Evolutionary conservation across 30 jellyfish, hydroid and myxozoan species (phyloP), one percentile per base, ranked within the genome.

Genomic region (Pseudorhiza aurosa): DNA sequence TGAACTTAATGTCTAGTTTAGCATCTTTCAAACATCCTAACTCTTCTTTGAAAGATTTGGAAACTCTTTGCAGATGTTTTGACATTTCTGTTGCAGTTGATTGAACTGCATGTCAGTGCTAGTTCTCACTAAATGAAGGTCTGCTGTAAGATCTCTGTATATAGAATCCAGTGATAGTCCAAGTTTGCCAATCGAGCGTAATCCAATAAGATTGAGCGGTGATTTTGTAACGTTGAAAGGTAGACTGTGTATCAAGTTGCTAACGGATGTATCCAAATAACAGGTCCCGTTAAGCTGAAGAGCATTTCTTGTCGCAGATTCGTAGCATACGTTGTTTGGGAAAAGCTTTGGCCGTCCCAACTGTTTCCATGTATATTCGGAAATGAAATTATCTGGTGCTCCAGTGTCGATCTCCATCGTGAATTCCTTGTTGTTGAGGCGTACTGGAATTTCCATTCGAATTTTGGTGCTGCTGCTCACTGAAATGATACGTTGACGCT

Each of bases 401-500:
- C 78, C 78, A 64, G 67, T 64, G 68, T 33, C 67, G 42, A 64
- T 64, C 68, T 28, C 78, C 58, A 64, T 57, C 71, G 26, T 57
- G 71, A 57, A 8, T 64, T 64, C 67, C 58, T 29, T 8, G 68
- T 64, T 64, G 68, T 64, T 64, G 68, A 64, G 78, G 78, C 33
- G 4, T 2, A 64, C 78, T 19, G 68, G 67, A 33, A 64, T 28
- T n/a, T n/a, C n/a, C n/a, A n/a, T n/a, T 64, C 58, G 58, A 64
- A 64, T 8, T 31, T 26, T 64, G 9, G 78, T 33, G 68, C 19
- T 64, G 67, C 58, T 64, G 28, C 30, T 29, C 65, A 68, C 74
- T 68, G 83, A 68, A 73, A 11, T 43, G 83, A 68, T 68, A 73
- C 83, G 83, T 8, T 68, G 68, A 39, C 75, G 40, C 43, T 35